A percentile compares a stretch with the other conserved stretches of the same genome.
These are phyloP conservation scores for Hemitrygon akajei DNA, from an alignment of 2,797 vertebrate genomes.

Conservation along the genomic window DNA sequence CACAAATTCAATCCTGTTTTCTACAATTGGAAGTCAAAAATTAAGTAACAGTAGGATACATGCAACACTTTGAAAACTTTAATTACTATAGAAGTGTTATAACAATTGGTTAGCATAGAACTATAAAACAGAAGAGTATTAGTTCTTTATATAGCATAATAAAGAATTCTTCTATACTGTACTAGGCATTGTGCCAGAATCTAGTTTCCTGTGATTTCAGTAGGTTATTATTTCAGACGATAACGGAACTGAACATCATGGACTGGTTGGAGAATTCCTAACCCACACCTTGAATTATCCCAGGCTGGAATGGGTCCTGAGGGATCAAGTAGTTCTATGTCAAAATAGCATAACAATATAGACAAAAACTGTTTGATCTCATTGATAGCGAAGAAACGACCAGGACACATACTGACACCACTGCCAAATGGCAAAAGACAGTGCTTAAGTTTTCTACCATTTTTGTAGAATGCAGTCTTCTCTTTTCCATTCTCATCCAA, in stretches of 20 bases:
- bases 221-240: neutral
- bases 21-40: neutral
- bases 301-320: constrained; percentile 28
- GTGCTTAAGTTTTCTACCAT: constrained; percentile 45
- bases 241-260: constrained; percentile 46
- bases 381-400: constrained; percentile 50
- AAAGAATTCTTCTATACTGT: neutral
- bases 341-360: constrained; percentile 46
- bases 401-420: constrained; percentile 49
- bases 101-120: neutral
- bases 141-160: neutral
- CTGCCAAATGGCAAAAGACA: constrained; percentile 50
- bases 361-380: constrained; percentile 50
- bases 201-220: neutral
- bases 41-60: neutral
- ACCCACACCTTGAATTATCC: constrained; percentile 46
- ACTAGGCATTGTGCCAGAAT: neutral
- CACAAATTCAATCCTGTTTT: neutral
- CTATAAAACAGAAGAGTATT: neutral
- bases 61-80: neutral
- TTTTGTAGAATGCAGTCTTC: constrained; percentile 48
- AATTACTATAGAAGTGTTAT: neutral
- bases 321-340: constrained; percentile 44
- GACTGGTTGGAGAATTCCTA: constrained; percentile 48
- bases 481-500: constrained; percentile 46